phyloP scores from a whole-genome alignment of 53 echinoderm and acorn worm species.

The Henricia sp. region DNA sequence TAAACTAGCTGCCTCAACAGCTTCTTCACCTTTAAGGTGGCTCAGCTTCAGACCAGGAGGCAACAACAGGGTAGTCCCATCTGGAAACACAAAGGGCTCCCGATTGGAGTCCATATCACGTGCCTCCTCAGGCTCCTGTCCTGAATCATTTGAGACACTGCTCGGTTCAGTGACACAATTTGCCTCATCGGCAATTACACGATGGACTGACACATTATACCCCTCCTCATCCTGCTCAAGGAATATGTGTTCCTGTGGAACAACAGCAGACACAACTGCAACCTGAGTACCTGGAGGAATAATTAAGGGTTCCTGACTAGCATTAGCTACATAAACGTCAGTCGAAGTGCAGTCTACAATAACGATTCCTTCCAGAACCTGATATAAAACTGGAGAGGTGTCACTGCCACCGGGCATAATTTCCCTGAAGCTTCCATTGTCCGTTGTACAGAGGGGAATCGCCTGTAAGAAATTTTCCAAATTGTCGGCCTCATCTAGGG shows the following conservation, averaged over 20 bases:
- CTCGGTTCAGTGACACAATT: background rate
- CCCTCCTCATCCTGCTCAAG: background rate
- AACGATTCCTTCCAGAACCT: background rate
- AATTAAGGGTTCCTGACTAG: background rate
- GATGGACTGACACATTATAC: conserved; percentile 1
- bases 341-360: background rate
- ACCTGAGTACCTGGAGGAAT: background rate
- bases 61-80: background rate
- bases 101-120: background rate
- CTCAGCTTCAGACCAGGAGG: background rate
- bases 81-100: background rate
- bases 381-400: no score
- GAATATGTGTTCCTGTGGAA: background rate
- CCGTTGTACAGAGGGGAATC: background rate
- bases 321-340: background rate
- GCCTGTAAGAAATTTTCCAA: background rate
- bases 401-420: no score
- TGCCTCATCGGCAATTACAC: background rate
- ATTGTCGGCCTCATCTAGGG: background rate
- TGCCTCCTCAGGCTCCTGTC: background rate
- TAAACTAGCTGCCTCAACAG: background rate
- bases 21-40: conserved; percentile 1
- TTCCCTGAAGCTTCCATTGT: background rate
- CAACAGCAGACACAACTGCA: conserved; percentile 6
- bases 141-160: background rate